A percentile compares a stretch with the other conserved stretches of the same genome.
These are phyloP conservation scores for Sabatieria punctata DNA, from an alignment of 2,888 invertebrate genomes.

Conservation along the genomic window DNA sequence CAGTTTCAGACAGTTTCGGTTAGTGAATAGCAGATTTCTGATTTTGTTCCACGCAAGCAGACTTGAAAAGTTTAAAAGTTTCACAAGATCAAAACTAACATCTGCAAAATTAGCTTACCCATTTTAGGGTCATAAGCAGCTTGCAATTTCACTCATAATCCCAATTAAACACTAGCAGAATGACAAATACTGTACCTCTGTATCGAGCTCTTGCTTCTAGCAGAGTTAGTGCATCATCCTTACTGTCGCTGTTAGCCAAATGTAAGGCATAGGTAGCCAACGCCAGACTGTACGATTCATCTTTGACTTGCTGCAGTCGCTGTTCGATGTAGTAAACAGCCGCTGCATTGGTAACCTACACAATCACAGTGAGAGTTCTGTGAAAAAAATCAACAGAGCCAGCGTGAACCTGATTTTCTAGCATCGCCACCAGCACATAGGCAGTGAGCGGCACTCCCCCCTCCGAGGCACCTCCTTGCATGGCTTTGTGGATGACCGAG, in stretches of 20 bases:
- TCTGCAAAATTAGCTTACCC: too few relatives aligned
- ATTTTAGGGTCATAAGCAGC: too few relatives aligned
- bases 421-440: constrained; percentile 55
- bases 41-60: too few relatives aligned
- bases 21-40: too few relatives aligned
- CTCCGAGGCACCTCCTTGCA: constrained; percentile 53
- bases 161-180: too few relatives aligned
- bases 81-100: too few relatives aligned
- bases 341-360: constrained; percentile 13
- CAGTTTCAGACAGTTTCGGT: too few relatives aligned
- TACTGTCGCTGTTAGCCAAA: constrained; percentile 41
- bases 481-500: constrained; percentile 49
- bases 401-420: constrained; percentile 36
- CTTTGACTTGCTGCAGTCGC: constrained; percentile 18
- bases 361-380: too few relatives aligned
- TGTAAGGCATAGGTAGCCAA: constrained; percentile 59
- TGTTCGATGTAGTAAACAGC: constrained; percentile 31
- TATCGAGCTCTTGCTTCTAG: constrained; percentile 15
- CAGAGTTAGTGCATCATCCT: constrained; percentile 16
- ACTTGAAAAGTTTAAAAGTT: too few relatives aligned
- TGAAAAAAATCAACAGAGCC: not conserved
- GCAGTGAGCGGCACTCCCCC: constrained; percentile 58
- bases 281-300: constrained; percentile 52
- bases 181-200: not conserved
- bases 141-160: too few relatives aligned